These are phyloP conservation scores for Crocodylus rhombifer DNA, from an alignment of 2,797 vertebrate genomes.

Conservation along the genomic window DNA sequence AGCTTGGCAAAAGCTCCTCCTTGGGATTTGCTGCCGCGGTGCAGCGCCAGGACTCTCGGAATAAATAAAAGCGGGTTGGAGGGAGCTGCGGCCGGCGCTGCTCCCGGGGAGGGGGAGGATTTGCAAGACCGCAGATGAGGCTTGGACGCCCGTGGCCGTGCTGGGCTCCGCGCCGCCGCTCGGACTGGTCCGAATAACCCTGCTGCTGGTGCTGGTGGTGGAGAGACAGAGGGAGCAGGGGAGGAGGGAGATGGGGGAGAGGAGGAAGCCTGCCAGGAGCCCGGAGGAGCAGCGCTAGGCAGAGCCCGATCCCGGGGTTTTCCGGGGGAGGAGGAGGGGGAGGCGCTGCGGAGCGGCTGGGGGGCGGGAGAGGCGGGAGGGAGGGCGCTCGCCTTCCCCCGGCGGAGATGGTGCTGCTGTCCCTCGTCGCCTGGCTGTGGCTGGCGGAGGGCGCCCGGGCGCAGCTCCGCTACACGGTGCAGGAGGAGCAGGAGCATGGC, in stretches of 20 bases:
- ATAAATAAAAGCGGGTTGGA: constrained; percentile 81
- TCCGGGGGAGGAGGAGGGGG: constrained; percentile 53
- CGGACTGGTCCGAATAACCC: neutral
- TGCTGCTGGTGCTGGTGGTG: neutral
- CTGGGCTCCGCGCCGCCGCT: constrained; percentile 54
- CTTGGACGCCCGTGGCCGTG: constrained; percentile 72
- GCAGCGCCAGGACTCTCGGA: constrained; percentile 83
- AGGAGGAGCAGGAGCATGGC: constrained; percentile 96
- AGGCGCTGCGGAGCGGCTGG: constrained; percentile 22
- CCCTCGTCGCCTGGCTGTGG: constrained; percentile 88
- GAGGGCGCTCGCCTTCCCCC: constrained; percentile 70
- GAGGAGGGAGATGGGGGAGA: constrained; percentile 66
- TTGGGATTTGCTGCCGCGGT: constrained; percentile 80
- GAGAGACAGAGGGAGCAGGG: constrained; percentile 11
- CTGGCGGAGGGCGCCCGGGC: constrained; percentile 88
- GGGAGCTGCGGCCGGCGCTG: neutral
- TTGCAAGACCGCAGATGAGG: constrained; percentile 80
- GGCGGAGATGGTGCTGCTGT: constrained; percentile 92
- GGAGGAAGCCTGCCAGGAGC: constrained; percentile 69
- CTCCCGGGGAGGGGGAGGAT: neutral
- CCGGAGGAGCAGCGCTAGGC: constrained; percentile 64
- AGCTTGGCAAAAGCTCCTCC: constrained; percentile 75
- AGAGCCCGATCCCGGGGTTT: neutral
- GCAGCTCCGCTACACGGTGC: constrained; percentile 97
- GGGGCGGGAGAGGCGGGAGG: constrained; percentile 73